phyloP scores from a whole-genome alignment of 1,140 invertebrate species.

The Pantala flavescens region DNA sequence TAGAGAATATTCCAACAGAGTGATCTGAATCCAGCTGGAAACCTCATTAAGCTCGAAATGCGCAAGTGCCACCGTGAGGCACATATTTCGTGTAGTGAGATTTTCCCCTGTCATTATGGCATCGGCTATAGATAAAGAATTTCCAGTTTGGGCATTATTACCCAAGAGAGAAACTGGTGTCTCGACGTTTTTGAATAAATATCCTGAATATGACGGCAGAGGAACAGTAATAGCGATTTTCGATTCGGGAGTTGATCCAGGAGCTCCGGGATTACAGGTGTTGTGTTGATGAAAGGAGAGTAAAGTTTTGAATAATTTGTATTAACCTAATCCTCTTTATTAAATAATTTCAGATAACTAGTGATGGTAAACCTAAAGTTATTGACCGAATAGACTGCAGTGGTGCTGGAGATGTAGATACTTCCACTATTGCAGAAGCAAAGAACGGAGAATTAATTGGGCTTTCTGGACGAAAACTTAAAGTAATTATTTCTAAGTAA shows the following conservation, averaged over 20 bases:
- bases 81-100: not conserved
- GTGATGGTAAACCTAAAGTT: constrained; percentile 81
- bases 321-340: not conserved
- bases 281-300: constrained; percentile 28
- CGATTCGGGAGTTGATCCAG: constrained; percentile 95
- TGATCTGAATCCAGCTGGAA: not conserved
- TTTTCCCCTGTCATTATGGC: constrained; percentile 13
- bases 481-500: constrained; percentile 44
- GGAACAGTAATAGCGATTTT: constrained; percentile 88
- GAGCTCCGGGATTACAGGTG: constrained; percentile 87
- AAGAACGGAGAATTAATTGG: constrained; percentile 71
- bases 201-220: constrained; percentile 88
- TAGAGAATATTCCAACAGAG: not conserved
- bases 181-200: constrained; percentile 74
- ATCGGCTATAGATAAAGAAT: constrained; percentile 48
- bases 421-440: constrained; percentile 67
- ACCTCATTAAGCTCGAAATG: not conserved
- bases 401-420: constrained; percentile 89
- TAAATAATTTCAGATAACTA: constrained; percentile 56
- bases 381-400: constrained; percentile 91
- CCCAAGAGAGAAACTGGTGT: constrained; percentile 96
- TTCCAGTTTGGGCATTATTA: constrained; percentile 69
- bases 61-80: not conserved
- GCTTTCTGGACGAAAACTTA: constrained; percentile 75
- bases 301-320: constrained; percentile 4